Conservation (phyloP, 2,113 vertebrate genomes). For the Capreolus pygargus region DNA sequence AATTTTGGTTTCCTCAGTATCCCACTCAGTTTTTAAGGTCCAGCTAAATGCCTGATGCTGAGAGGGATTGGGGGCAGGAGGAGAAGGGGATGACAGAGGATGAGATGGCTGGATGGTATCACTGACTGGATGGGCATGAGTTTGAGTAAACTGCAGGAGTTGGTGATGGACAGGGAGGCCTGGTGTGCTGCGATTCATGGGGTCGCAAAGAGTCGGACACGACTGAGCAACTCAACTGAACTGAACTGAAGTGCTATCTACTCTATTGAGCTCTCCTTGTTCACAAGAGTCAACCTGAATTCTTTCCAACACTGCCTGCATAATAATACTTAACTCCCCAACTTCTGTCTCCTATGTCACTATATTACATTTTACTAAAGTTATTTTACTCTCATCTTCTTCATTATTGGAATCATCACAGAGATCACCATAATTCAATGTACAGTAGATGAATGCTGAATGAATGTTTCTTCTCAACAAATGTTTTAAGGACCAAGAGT, state of each 20-base stretch:
- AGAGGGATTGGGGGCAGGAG: too few species aligned
- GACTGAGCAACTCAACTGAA: too few species aligned
- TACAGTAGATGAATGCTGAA: not conserved
- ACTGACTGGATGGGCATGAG: too few species aligned
- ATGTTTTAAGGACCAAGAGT: not conserved
- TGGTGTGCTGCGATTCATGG: too few species aligned
- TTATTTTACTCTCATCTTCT: not conserved
- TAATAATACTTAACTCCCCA: not conserved
- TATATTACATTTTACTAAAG: not conserved
- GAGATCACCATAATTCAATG: not conserved
- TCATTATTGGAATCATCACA: not conserved
- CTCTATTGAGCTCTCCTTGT: not conserved
- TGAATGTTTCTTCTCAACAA: not conserved
- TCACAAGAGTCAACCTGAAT: not conserved
- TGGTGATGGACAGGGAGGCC: too few species aligned
- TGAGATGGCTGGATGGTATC: too few species aligned
- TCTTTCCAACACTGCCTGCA: not conserved
- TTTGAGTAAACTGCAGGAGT: too few species aligned
- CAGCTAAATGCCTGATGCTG: not conserved
- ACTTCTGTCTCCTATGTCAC: not conserved
- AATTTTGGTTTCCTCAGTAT: not conserved
- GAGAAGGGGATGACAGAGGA: too few species aligned
- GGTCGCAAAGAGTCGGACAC: too few species aligned
- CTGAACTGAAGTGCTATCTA: not conserved
- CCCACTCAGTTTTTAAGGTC: not conserved